A percentile compares a stretch with the other conserved stretches of the same genome.
These are phyloP conservation scores for Trissolcus brochymenae DNA, from an alignment of 2,888 invertebrate genomes.

Conservation along the genomic window DNA sequence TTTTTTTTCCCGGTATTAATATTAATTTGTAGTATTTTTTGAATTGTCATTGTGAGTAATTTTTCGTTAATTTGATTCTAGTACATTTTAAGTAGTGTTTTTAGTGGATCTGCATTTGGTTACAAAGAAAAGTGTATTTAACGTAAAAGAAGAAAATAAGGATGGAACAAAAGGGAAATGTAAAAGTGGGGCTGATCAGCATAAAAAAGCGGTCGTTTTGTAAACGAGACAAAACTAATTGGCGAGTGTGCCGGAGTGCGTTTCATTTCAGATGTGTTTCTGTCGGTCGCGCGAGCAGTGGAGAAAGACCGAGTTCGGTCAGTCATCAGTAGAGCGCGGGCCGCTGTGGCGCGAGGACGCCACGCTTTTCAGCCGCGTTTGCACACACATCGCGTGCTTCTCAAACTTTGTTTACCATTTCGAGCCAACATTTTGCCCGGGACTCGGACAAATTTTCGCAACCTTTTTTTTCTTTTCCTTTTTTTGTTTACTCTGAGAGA, in stretches of 20 bases:
- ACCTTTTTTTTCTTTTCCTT: not conserved
- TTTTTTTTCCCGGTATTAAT: too few relatives aligned
- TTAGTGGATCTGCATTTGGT: too few relatives aligned
- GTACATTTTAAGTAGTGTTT: too few relatives aligned
- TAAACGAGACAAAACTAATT: constrained; percentile 32
- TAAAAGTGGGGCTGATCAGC: too few relatives aligned
- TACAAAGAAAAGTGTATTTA: too few relatives aligned
- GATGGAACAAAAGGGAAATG: too few relatives aligned
- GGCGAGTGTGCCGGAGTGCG: constrained; percentile 14
- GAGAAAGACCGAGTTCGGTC: constrained; percentile 44
- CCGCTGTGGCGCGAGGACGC: constrained; percentile 70
- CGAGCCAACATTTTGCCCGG: not conserved
- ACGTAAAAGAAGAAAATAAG: too few relatives aligned
- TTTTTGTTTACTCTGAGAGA: not conserved
- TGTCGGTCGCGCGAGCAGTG: constrained; percentile 41
- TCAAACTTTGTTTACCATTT: not conserved
- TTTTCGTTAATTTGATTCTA: too few relatives aligned
- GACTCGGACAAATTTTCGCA: not conserved
- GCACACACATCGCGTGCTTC: constrained; percentile 1
- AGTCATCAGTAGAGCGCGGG: constrained; percentile 74
- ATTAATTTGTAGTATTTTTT: too few relatives aligned
- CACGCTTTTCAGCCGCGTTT: constrained; percentile 33
- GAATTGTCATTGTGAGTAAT: too few relatives aligned
- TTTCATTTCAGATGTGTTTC: constrained; percentile 27
- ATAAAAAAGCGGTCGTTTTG: constrained; percentile 1